phyloP scores from a whole-genome alignment of 2,113 vertebrate genomes.

The Odocoileus virginianus region DNA sequence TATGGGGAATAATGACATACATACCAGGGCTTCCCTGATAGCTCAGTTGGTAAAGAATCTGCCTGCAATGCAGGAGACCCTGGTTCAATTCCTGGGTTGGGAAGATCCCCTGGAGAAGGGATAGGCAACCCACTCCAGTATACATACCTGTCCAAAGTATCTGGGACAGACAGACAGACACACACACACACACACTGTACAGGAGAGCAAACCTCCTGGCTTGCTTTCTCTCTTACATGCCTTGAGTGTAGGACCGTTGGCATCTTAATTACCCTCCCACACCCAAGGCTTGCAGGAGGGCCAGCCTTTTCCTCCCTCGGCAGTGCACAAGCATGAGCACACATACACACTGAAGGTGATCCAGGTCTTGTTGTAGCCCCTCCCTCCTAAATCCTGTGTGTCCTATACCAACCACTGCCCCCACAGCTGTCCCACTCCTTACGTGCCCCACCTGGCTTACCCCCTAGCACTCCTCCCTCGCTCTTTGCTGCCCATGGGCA shows the following conservation, averaged over 20 bases:
- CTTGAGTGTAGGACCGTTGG: slow-evolving; percentile 75
- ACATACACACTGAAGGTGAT: background rate
- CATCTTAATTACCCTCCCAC: slow-evolving; percentile 71
- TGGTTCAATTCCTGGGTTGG: background rate
- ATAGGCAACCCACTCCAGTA: background rate
- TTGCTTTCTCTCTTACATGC: slow-evolving; percentile 72
- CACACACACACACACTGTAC: background rate
- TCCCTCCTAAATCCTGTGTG: background rate
- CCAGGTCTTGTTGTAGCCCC: background rate
- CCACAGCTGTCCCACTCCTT: background rate
- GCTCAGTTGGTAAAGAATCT: background rate
- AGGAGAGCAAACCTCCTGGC: background rate
- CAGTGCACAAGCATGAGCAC: background rate
- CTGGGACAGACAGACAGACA: background rate
- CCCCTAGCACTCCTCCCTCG: background rate
- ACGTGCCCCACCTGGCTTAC: background rate
- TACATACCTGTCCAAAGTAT: background rate
- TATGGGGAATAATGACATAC: background rate
- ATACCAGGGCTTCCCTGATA: background rate
- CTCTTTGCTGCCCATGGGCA: background rate
- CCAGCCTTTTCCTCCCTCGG: slow-evolving; percentile 38
- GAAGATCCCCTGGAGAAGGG: background rate
- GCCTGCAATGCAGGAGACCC: background rate
- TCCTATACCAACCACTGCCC: background rate
- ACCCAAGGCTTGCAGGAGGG: slow-evolving; percentile 74